Evolutionary conservation across 2,113 vertebrate genomes (phyloP).

Genomic region (Pollimyrus isidori): DNA sequence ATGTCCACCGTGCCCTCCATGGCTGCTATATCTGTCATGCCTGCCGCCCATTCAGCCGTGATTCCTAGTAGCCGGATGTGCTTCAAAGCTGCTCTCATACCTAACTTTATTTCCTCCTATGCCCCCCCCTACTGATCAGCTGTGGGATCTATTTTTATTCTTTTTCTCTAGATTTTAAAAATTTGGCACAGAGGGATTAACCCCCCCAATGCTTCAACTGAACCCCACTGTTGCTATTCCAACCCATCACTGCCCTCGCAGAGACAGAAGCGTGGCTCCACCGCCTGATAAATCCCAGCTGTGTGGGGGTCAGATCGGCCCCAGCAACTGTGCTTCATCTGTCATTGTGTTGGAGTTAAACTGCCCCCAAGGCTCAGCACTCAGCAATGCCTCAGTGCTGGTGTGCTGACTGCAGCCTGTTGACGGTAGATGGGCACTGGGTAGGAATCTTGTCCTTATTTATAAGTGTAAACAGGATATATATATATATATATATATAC

Average conservation of each 20-base stretch:
- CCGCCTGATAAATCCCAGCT: constrained; percentile 55
- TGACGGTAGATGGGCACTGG: background rate
- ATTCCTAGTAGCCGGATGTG: background rate
- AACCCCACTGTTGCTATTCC: constrained; percentile 16
- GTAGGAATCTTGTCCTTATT: background rate
- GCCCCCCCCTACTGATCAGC: background rate
- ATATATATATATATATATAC: background rate
- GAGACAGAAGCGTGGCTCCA: constrained; percentile 25
- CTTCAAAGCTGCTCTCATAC: background rate
- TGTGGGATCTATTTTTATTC: background rate
- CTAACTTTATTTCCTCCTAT: background rate
- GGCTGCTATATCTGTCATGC: too few relatives aligned
- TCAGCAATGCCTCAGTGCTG: background rate
- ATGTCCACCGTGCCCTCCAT: too few relatives aligned
- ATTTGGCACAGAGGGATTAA: constrained; percentile 1
- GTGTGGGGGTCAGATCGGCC: constrained; percentile 60
- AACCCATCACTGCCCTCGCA: background rate
- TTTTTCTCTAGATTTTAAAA: background rate
- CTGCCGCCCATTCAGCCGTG: background rate
- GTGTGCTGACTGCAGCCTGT: background rate
- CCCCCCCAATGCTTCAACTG: constrained; percentile 29
- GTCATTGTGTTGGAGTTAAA: constrained; percentile 54
- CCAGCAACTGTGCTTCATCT: constrained; percentile 58
- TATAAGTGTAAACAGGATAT: background rate
- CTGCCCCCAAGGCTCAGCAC: constrained; percentile 27